phyloP scores from a whole-genome alignment of 2,888 invertebrate species.

The Danaus chrysippus region DNA sequence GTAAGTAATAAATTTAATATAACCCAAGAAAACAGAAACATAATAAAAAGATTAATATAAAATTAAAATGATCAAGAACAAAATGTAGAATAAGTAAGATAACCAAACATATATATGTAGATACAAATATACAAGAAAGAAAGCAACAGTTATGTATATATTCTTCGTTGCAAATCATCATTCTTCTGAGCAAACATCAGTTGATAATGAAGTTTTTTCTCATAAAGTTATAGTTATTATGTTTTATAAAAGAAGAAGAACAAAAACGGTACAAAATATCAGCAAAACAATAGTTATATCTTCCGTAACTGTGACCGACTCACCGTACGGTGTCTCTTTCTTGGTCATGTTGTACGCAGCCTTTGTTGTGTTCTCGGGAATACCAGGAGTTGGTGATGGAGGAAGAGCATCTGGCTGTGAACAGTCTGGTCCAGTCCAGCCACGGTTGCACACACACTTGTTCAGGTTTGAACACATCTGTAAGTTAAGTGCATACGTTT shows the following conservation, averaged over 20 bases:
- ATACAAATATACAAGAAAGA: too few relatives aligned
- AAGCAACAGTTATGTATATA: too few relatives aligned
- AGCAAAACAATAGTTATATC: not conserved
- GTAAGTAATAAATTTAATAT: not conserved
- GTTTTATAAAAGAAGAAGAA: not conserved
- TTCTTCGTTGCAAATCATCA: too few relatives aligned
- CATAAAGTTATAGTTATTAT: not conserved
- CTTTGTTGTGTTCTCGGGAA: constrained; percentile 71
- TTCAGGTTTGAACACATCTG: constrained; percentile 96
- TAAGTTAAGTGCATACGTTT: constrained; percentile 30
- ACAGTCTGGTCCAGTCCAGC: constrained; percentile 94
- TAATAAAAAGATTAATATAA: too few relatives aligned
- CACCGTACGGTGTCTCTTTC: constrained; percentile 96
- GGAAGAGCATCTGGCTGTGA: constrained; percentile 86
- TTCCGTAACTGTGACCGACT: constrained; percentile 69
- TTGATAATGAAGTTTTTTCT: too few relatives aligned
- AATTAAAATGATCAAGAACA: too few relatives aligned
- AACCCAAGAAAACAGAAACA: not conserved
- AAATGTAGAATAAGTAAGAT: too few relatives aligned
- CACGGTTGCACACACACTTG: constrained; percentile 93
- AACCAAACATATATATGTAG: too few relatives aligned
- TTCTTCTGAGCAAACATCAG: too few relatives aligned
- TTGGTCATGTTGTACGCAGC: constrained; percentile 86
- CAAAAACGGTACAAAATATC: not conserved
- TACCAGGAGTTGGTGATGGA: constrained; percentile 79